Evolutionary conservation across 35 echinoderm and acorn worm genomes (phyloP).

Genomic region (Nesometra sesokonis): DNA sequence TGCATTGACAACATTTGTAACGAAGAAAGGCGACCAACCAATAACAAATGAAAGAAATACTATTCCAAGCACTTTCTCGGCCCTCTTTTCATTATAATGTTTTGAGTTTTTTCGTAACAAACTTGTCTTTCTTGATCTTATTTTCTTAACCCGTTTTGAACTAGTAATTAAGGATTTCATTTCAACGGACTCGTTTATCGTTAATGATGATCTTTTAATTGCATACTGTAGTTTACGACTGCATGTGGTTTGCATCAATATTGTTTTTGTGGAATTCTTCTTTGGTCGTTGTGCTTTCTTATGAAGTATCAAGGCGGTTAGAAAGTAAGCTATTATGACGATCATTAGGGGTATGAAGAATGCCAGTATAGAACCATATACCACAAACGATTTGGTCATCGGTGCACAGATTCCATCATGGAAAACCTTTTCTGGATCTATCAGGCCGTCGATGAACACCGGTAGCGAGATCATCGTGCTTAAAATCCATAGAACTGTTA

Average conservation of each 20-base stretch:
- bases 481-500: slow-evolving; percentile 51
- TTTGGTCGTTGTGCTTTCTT: slow-evolving; percentile 13
- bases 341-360: slow-evolving; percentile 68
- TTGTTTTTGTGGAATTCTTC: not conserved
- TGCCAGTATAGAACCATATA: slow-evolving; percentile 67
- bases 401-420: slow-evolving; percentile 35
- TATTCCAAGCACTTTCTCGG: slow-evolving; percentile 64
- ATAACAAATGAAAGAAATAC: slow-evolving; percentile 64
- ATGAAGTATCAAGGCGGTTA: slow-evolving; percentile 43
- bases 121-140: not conserved
- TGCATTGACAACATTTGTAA: slow-evolving; percentile 38
- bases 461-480: slow-evolving; percentile 50
- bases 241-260: too few species aligned
- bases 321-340: slow-evolving; percentile 42
- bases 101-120: not conserved
- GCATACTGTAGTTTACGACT: not conserved
- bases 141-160: not conserved
- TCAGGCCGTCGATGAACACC: slow-evolving; percentile 42
- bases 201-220: not conserved
- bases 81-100: slow-evolving; percentile 44
- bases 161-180: not conserved
- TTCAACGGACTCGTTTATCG: not conserved
- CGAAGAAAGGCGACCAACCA: slow-evolving; percentile 81
- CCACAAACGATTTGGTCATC: slow-evolving; percentile 44
- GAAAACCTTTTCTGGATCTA: slow-evolving; percentile 19